These are phyloP conservation scores for Ameiurus melas DNA, from an alignment of 2,113 vertebrate genomes.

Conservation along the genomic window DNA sequence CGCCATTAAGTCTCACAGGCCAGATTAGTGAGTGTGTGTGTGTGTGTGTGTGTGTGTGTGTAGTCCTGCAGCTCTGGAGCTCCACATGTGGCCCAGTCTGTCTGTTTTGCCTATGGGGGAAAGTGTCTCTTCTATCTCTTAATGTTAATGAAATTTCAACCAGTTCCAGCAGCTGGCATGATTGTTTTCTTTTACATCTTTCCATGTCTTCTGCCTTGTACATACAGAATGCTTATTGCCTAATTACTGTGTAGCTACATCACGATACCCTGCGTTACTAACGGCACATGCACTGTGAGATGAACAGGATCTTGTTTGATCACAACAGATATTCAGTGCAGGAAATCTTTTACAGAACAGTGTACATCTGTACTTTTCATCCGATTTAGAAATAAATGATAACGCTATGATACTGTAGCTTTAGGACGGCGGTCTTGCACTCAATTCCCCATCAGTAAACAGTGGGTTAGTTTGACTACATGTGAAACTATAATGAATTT, in stretches of 20 bases:
- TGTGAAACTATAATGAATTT: too few relatives aligned
- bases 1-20: constrained; percentile 10
- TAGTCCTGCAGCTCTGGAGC: not conserved
- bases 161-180: not conserved
- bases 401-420: not conserved
- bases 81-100: constrained; percentile 44
- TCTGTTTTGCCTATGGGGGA: constrained; percentile 22
- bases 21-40: not conserved
- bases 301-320: not conserved
- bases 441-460: not conserved
- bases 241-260: not conserved
- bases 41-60: constrained; percentile 2
- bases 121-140: constrained; percentile 31
- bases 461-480: too few relatives aligned
- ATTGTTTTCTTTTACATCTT: not conserved
- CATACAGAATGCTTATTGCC: not conserved
- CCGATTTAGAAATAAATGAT: not conserved
- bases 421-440: not conserved
- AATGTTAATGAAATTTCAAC: constrained; percentile 16
- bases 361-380: not conserved
- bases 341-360: not conserved
- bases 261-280: not conserved
- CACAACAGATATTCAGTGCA: not conserved
- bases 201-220: not conserved
- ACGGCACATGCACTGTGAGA: not conserved